Evolutionary conservation across 2,888 invertebrate genomes (phyloP), one percentile per base, ranked within the genome.

Genomic region (Calameuta filiformis): DNA sequence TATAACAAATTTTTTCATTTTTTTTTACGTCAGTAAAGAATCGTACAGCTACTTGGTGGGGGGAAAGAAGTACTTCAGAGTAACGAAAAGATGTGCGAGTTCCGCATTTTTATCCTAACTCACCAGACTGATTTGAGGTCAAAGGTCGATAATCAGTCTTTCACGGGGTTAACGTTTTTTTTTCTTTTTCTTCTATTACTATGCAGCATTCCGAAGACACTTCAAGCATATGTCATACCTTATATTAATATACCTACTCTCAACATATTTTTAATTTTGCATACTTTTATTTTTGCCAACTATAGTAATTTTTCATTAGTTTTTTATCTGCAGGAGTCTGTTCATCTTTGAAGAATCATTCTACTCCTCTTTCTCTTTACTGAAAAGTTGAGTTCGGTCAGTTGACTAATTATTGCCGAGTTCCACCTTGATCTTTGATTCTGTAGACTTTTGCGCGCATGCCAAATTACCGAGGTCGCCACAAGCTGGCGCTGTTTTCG

Each of bases 381-480:
- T 34, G 12, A 33, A 71, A 71, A 23, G 31, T 71, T 71, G 12
- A 30, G 71, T 33, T 30, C 31, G 30, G 33, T 71, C 71, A 71
- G 31, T 71, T n/a, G 71, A 71, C 31, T 3, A 33, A 33, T 33
- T 12, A 71, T 12, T 12, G 12, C 71, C 71, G 31, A 73, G 77
- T 35, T 73, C 79, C 75, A 77, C 82, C 81, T 83, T 85, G 81
- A 81, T 81, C 83, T 79, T 34, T 77, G 81, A 82, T 12, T 15
- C 23, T 6, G 33, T 71, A 40, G 35, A n/a, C 71, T 79, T 76
- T 77, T 74, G 71, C 74, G 74, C 74, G 73, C 68, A 23, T 77
- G 30, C 35, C 73, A 79, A 80, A 81, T 77, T 79, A 35, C 69
- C 79, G 34, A 40, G 78, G 37, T 56, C 68, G 74, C 77, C 69